phyloP scores from a whole-genome alignment of 2,113 vertebrate genomes.

The Nanorana parkeri region DNA sequence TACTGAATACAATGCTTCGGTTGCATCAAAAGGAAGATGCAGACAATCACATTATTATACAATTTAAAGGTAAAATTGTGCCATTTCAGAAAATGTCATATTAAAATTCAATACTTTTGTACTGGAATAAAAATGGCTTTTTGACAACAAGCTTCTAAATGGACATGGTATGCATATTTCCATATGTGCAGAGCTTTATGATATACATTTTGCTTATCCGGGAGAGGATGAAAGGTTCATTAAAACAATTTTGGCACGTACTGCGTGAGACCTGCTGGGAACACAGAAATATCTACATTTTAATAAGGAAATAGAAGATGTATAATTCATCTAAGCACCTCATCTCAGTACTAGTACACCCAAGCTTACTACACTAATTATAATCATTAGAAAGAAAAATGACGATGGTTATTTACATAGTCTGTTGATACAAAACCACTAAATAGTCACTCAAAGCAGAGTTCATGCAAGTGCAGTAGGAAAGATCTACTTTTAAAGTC shows the following conservation, averaged over 20 bases:
- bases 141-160: not conserved
- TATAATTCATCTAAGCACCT: constrained; percentile 30
- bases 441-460: not conserved
- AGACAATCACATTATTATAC: not conserved
- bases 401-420: constrained; percentile 10
- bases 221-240: constrained; percentile 26
- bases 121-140: not conserved
- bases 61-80: not conserved
- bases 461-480: too few species aligned
- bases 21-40: not conserved
- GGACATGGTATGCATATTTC: not conserved
- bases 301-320: constrained; percentile 34
- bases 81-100: constrained; percentile 22
- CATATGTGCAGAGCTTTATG: not conserved
- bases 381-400: constrained; percentile 27
- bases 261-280: constrained; percentile 1
- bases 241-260: constrained; percentile 23
- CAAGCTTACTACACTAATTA: constrained; percentile 15
- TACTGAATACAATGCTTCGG: not conserved
- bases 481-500: too few species aligned
- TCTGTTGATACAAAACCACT: constrained; percentile 23
- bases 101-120: not conserved
- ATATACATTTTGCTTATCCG: constrained; percentile 17
- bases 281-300: constrained; percentile 32
- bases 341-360: not conserved